phyloP scores from a whole-genome alignment of 2,888 invertebrate genomes.

The Tyria jacobaeae region DNA sequence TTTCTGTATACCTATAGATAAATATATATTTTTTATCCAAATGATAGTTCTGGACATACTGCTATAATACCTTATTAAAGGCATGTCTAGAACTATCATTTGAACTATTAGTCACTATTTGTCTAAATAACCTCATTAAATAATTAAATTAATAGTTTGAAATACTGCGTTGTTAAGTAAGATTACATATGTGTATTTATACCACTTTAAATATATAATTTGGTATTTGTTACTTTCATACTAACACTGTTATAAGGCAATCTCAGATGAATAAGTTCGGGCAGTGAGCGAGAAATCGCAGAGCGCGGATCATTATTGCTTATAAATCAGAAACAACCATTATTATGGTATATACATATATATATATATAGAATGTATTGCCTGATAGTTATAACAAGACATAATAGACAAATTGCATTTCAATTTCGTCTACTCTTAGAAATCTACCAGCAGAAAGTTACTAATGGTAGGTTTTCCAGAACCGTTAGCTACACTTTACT shows the following conservation, averaged over 20 bases:
- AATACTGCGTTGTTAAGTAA: no score
- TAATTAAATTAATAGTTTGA: background rate
- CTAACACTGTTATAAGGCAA: slow-evolving; percentile 22
- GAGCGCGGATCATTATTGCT: slow-evolving; percentile 53
- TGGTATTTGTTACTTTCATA: background rate
- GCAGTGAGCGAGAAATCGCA: slow-evolving; percentile 57
- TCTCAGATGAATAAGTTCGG: slow-evolving; percentile 56
- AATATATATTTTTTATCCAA: no score
- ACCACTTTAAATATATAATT: background rate
- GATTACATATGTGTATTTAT: background rate
- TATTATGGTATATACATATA: slow-evolving; percentile 25
- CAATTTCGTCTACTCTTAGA: no score
- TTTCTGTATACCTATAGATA: no score
- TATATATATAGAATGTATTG: slow-evolving; percentile 17
- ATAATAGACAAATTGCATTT: no score
- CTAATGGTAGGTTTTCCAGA: background rate
- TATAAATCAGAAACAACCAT: slow-evolving; percentile 30
- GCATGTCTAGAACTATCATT: no score
- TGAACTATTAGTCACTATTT: background rate
- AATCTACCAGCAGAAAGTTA: background rate
- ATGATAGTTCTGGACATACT: no score
- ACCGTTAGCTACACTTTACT: background rate
- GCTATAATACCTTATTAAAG: no score
- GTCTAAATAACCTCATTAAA: background rate
- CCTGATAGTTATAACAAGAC: slow-evolving; percentile 15